These are phyloP conservation scores for Mus pahari DNA, from an alignment of 2,113 vertebrate genomes.

Conservation along the genomic window DNA sequence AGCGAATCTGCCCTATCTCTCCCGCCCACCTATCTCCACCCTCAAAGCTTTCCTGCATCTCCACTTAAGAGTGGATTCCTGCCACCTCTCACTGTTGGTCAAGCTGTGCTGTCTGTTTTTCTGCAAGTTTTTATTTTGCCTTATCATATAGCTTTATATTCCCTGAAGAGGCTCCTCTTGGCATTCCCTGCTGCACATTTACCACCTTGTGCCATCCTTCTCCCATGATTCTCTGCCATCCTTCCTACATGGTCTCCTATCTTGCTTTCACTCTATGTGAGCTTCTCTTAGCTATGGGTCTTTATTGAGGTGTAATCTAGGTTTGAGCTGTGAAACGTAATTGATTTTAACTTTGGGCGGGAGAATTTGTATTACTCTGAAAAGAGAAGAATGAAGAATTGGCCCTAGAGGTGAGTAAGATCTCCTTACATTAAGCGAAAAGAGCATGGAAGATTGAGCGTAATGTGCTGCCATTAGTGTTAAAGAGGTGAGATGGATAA, in stretches of 20 bases:
- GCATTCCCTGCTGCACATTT: neutral
- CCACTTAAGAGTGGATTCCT: neutral
- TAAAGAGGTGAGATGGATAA: neutral
- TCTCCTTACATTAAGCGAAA: neutral
- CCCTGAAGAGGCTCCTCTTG: neutral
- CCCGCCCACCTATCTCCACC: neutral
- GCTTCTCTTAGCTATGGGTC: neutral
- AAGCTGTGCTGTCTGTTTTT: neutral
- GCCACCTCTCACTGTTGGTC: neutral
- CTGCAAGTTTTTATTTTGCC: neutral
- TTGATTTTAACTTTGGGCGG: slow-evolving; percentile 37
- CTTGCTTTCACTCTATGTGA: neutral
- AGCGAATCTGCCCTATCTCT: neutral
- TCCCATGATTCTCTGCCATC: neutral
- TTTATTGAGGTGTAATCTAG: neutral
- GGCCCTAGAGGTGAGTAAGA: neutral
- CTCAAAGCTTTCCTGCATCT: neutral
- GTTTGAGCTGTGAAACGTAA: neutral
- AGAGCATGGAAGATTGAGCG: neutral
- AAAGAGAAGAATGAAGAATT: neutral
- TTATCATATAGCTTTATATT: neutral
- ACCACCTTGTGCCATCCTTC: neutral
- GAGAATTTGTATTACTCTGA: neutral
- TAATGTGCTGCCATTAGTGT: neutral
- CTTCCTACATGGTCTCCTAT: slow-evolving; percentile 7